A percentile compares a stretch with the other conserved stretches of the same genome.
These are phyloP conservation scores for Propithecus perrieri DNA, from an alignment of 2,797 vertebrate genomes.

Conservation along the genomic window DNA sequence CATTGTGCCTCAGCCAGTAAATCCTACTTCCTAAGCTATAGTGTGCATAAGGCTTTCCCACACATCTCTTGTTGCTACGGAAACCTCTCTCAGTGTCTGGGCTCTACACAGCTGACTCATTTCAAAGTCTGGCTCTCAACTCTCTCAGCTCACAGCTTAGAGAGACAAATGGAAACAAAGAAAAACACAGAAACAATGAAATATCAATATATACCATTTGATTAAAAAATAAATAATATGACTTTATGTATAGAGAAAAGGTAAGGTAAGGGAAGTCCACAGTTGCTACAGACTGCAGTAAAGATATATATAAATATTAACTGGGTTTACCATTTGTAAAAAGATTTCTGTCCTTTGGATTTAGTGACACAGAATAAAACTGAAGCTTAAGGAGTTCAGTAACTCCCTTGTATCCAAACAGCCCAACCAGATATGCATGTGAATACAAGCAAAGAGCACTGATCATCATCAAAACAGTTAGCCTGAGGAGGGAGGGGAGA, in stretches of 20 bases:
- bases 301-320: not conserved
- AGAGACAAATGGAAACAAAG: conserved; percentile 78
- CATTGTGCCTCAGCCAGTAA: conserved; percentile 64
- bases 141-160: conserved; percentile 56
- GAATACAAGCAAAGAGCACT: not conserved
- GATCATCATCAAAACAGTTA: not conserved
- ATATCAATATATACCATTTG: conserved; percentile 62
- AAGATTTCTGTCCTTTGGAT: conserved; percentile 48
- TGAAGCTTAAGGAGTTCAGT: conserved; percentile 36
- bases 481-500: too few species aligned
- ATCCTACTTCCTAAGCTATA: conserved; percentile 75
- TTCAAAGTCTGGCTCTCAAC: conserved; percentile 76
- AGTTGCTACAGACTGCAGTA: not conserved
- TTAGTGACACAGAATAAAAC: conserved; percentile 42
- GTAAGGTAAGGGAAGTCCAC: conserved; percentile 7
- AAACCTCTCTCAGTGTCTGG: conserved; percentile 80
- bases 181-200: conserved; percentile 69
- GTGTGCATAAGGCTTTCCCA: conserved; percentile 71
- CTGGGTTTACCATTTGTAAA: not conserved
- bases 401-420: conserved; percentile 16
- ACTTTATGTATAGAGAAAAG: not conserved
- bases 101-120: conserved; percentile 80
- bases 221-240: conserved; percentile 55
- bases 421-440: not conserved
- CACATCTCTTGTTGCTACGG: conserved; percentile 84